A percentile compares a stretch with the other conserved stretches of the same genome.
These are phyloP conservation scores for Varroa destructor DNA, from an alignment of 1,140 invertebrate species.

Conservation along the genomic window DNA sequence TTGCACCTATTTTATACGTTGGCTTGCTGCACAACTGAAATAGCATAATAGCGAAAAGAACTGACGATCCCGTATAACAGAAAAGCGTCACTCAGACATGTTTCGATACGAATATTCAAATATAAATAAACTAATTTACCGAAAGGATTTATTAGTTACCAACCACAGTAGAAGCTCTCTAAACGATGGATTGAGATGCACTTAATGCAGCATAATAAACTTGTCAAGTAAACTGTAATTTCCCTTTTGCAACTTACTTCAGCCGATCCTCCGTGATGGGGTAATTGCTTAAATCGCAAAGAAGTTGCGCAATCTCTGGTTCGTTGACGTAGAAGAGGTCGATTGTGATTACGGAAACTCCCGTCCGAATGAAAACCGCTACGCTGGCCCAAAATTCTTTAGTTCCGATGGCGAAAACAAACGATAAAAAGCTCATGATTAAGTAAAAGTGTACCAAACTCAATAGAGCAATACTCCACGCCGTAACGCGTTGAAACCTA, in stretches of 20 bases:
- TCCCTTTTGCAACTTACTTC: not conserved
- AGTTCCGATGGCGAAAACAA: conserved; percentile 14
- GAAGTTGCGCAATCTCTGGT: conserved; percentile 4
- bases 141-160: too few species aligned
- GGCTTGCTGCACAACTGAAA: too few species aligned
- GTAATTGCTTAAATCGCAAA: conserved; percentile 25
- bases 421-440: conserved; percentile 11
- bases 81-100: too few species aligned
- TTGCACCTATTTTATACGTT: too few species aligned
- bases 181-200: too few species aligned
- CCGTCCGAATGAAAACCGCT: conserved; percentile 15
- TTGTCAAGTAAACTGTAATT: too few species aligned
- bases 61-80: too few species aligned
- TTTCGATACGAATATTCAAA: too few species aligned
- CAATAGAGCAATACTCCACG: conserved; percentile 6
- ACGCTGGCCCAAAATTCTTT: conserved; percentile 12
- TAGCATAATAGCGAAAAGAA: too few species aligned
- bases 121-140: too few species aligned
- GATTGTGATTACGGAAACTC: not conserved
- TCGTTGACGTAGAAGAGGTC: conserved; percentile 15
- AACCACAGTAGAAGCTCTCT: too few species aligned
- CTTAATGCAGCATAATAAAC: too few species aligned
- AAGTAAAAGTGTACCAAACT: conserved; percentile 15
- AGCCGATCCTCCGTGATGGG: conserved; percentile 13
- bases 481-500: conserved; percentile 2